Percentiles rank a stretch among this genome's conserved stretches.
These are phyloP conservation scores for Eulacestoma nigropectus DNA, from an alignment of 2,113 vertebrate species.

Conservation along the genomic window DNA sequence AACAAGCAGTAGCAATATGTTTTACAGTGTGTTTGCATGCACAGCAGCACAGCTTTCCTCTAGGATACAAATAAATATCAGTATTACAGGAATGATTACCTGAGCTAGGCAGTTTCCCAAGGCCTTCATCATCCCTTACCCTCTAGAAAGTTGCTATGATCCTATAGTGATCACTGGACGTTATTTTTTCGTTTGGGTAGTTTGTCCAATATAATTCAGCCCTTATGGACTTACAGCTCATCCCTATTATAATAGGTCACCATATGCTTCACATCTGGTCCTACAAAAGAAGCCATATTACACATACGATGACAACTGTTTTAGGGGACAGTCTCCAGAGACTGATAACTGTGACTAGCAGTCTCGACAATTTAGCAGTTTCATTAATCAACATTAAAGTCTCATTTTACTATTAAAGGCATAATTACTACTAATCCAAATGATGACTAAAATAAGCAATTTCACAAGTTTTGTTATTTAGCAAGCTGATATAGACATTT, in stretches of 20 bases:
- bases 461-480: neutral
- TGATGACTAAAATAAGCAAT: neutral
- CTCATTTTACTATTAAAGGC: slow-evolving; percentile 24
- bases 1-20: neutral
- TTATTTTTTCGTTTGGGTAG: neutral
- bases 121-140: neutral
- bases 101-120: neutral
- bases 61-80: neutral
- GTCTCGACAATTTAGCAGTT: slow-evolving; percentile 25
- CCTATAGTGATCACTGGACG: neutral
- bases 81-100: neutral
- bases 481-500: neutral
- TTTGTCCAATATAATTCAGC: neutral
- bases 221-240: neutral
- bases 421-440: neutral
- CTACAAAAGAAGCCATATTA: slow-evolving; percentile 8
- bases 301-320: neutral
- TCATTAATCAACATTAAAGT: slow-evolving; percentile 51
- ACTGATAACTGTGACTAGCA: neutral
- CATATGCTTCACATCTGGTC: slow-evolving; percentile 61
- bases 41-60: neutral
- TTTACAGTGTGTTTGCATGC: neutral
- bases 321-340: slow-evolving; percentile 9
- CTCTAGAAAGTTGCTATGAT: neutral
- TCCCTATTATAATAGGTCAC: slow-evolving; percentile 21